Conservation (phyloP, 1,140 invertebrate genomes). For the Drosophila biarmipes region DNA sequence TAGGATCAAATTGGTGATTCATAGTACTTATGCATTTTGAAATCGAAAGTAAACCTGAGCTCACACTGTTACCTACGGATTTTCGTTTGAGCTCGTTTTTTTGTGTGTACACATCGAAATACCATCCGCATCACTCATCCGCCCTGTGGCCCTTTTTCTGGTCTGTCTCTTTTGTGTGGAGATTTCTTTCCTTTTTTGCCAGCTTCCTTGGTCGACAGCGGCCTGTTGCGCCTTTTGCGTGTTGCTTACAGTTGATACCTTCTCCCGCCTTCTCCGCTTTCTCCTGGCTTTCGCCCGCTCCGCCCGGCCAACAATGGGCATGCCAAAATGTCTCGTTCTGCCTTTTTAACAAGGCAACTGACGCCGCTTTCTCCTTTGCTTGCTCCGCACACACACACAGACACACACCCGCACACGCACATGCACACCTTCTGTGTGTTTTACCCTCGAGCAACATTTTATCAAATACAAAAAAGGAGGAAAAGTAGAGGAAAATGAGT, state of each 20-base stretch:
- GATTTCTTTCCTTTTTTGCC: slow-evolving; percentile 9
- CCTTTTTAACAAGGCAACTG: slow-evolving; percentile 70
- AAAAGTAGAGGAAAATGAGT: slow-evolving; percentile 4
- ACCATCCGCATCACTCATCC: slow-evolving; percentile 19
- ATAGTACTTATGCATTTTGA: no score
- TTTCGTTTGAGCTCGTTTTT: no score
- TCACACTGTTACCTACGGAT: no score
- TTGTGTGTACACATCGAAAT: slow-evolving; percentile 5
- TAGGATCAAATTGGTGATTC: no score
- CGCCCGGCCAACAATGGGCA: slow-evolving; percentile 58
- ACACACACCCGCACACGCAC: not conserved
- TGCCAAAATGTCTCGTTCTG: slow-evolving; percentile 78
- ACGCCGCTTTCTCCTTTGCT: slow-evolving; percentile 11
- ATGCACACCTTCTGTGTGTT: slow-evolving; percentile 26
- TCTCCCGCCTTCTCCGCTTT: not conserved
- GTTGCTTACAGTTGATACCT: slow-evolving; percentile 66
- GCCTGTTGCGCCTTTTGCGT: slow-evolving; percentile 80
- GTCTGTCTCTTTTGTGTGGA: slow-evolving; percentile 19
- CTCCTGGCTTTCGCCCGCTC: slow-evolving; percentile 1
- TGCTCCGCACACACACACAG: slow-evolving; percentile 1
- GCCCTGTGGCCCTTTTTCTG: slow-evolving; percentile 18
- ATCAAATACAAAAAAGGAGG: slow-evolving; percentile 29
- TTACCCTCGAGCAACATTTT: slow-evolving; percentile 43
- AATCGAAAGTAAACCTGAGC: no score
- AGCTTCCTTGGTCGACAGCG: slow-evolving; percentile 25